These are phyloP conservation scores for Alligator sinensis DNA, from an alignment of 2,113 vertebrate species.

Conservation along the genomic window DNA sequence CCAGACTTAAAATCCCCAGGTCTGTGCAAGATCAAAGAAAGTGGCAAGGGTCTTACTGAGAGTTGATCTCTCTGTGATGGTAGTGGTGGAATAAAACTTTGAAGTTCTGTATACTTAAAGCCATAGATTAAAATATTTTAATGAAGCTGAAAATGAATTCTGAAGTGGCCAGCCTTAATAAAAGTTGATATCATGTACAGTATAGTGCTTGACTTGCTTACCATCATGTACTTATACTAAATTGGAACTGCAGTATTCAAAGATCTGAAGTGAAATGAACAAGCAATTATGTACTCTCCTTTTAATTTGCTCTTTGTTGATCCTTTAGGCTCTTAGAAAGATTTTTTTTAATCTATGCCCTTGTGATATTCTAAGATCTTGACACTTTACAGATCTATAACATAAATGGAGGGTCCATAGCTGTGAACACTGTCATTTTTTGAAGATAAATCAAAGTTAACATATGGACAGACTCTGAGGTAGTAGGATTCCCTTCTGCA, in stretches of 20 bases:
- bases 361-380: background rate
- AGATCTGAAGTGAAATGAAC: conserved; percentile 10
- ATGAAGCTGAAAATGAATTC: conserved; percentile 54
- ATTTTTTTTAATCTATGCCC: no score
- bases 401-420: conserved; percentile 65
- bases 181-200: background rate
- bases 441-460: conserved; percentile 55
- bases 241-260: background rate
- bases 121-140: conserved; percentile 60
- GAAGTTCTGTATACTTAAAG: conserved; percentile 64
- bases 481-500: conserved; percentile 53
- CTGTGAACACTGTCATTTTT: conserved; percentile 57
- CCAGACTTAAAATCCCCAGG: conserved; percentile 56
- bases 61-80: conserved; percentile 43
- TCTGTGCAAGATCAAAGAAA: conserved; percentile 71
- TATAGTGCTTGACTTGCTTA: conserved; percentile 27
- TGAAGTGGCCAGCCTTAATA: background rate
- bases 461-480: conserved; percentile 47
- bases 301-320: conserved; percentile 70
- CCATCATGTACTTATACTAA: background rate
- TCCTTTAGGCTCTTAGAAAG: conserved; percentile 47
- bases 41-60: conserved; percentile 60
- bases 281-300: conserved; percentile 38
- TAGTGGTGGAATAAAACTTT: conserved; percentile 53
- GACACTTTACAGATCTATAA: conserved; percentile 63